phyloP scores from a whole-genome alignment of 2,888 invertebrate species.

The Tiphia femorata region DNA sequence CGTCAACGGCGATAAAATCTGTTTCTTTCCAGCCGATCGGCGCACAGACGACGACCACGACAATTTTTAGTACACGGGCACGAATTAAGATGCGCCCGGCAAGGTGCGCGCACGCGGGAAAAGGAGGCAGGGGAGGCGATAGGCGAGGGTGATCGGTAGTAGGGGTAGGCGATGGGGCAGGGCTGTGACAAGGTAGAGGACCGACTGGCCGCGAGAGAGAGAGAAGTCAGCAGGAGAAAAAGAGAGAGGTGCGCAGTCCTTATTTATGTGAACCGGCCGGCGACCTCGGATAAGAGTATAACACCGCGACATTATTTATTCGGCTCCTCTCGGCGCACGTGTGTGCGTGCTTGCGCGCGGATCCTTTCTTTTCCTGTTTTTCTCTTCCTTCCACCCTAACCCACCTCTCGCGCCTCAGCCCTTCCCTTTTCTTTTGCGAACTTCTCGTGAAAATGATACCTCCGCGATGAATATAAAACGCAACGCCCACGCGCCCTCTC shows the following conservation, averaged over 20 bases:
- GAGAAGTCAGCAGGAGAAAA: conserved; percentile 8
- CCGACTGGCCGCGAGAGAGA: conserved; percentile 17
- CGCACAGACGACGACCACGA: no score
- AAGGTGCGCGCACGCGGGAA: no score
- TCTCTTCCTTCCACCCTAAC: no score
- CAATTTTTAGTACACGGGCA: no score
- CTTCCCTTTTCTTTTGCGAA: conserved; percentile 48
- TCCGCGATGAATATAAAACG: conserved; percentile 66
- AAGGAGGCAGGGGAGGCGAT: background rate
- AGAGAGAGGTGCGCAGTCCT: conserved; percentile 45
- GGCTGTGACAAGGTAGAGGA: conserved; percentile 17
- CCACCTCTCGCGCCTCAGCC: conserved; percentile 25
- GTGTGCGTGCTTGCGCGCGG: background rate
- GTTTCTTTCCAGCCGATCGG: no score
- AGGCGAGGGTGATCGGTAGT: background rate
- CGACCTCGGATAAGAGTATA: conserved; percentile 67
- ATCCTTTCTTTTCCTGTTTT: background rate
- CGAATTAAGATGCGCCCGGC: no score
- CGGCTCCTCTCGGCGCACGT: conserved; percentile 35
- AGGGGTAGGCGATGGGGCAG: conserved; percentile 5
- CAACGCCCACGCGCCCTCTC: conserved; percentile 67
- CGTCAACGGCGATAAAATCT: no score
- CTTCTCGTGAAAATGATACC: conserved; percentile 67
- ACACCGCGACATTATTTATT: conserved; percentile 66
- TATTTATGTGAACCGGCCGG: conserved; percentile 63